Evolutionary conservation across 2,113 vertebrate genomes (phyloP).

Genomic region (Heptranchias perlo): DNA sequence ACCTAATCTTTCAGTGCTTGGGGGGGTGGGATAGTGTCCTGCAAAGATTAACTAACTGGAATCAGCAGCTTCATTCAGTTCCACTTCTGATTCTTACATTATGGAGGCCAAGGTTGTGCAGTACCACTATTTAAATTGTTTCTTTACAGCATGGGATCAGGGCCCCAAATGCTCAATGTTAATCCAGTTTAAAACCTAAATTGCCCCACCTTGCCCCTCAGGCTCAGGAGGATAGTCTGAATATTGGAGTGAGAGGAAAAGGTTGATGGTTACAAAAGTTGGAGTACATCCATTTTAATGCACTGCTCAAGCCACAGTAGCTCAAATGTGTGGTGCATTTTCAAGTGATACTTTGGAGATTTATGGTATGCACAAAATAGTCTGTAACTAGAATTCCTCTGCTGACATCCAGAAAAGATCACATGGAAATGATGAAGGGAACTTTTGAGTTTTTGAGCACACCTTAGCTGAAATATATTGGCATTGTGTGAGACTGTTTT

Average conservation of each 20-base stretch:
- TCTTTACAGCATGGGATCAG: neutral
- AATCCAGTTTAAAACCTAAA: neutral
- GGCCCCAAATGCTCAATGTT: neutral
- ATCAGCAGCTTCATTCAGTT: neutral
- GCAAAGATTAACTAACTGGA: neutral
- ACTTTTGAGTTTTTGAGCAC: neutral
- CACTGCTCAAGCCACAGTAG: neutral
- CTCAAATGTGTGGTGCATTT: neutral
- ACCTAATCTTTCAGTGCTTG: neutral
- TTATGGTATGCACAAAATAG: neutral
- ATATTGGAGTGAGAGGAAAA: neutral
- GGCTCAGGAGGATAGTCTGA: neutral
- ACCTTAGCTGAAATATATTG: constrained; percentile 7
- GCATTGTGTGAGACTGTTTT: neutral
- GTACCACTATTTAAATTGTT: neutral
- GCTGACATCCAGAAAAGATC: neutral
- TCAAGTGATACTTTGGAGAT: neutral
- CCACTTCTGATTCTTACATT: neutral
- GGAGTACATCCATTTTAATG: neutral
- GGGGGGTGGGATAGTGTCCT: neutral
- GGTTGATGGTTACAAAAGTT: neutral
- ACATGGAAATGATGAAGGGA: constrained; percentile 2
- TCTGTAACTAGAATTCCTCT: neutral
- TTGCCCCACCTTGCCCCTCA: neutral
- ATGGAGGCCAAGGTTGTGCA: neutral